Conservation (phyloP, 1,140 invertebrate genomes). For the Ectropis grisescens region DNA sequence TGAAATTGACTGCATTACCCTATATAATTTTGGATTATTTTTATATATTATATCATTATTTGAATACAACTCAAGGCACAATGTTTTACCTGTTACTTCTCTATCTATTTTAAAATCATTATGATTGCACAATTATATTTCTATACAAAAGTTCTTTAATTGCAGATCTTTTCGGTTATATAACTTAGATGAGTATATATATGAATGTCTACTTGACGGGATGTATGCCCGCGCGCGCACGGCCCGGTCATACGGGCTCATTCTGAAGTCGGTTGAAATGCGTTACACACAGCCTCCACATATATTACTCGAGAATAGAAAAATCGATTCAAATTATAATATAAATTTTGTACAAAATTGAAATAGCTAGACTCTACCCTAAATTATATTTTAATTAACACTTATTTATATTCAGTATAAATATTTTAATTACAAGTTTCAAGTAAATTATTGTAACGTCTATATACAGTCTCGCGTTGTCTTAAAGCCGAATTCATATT, state of each 20-base stretch:
- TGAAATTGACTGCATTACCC: slow-evolving; percentile 62
- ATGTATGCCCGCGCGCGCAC: too few relatives aligned
- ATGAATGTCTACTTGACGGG: too few relatives aligned
- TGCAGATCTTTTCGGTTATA: slow-evolving; percentile 44
- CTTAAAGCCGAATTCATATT: slow-evolving; percentile 37
- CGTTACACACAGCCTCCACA: slow-evolving; percentile 41
- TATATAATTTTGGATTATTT: slow-evolving; percentile 39
- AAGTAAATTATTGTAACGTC: slow-evolving; percentile 41
- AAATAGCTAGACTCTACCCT: slow-evolving; percentile 21
- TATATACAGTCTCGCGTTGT: slow-evolving; percentile 58
- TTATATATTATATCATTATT: slow-evolving; percentile 26
- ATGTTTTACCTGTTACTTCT: slow-evolving; percentile 32
- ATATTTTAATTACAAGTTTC: slow-evolving; percentile 60
- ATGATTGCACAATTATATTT: slow-evolving; percentile 21
- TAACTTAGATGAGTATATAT: slow-evolving; percentile 11
- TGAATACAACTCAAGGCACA: slow-evolving; percentile 62
- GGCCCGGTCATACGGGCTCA: too few relatives aligned
- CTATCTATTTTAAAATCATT: slow-evolving; percentile 20
- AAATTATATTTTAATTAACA: too few relatives aligned
- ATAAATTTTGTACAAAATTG: slow-evolving; percentile 46
- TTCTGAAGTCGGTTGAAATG: slow-evolving; percentile 27
- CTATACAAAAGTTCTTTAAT: slow-evolving; percentile 13
- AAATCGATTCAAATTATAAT: slow-evolving; percentile 31
- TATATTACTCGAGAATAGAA: slow-evolving; percentile 27
- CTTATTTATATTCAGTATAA: too few relatives aligned